phyloP scores from a whole-genome alignment of 2,888 invertebrate species.

The Cephus sareptanus region DNA sequence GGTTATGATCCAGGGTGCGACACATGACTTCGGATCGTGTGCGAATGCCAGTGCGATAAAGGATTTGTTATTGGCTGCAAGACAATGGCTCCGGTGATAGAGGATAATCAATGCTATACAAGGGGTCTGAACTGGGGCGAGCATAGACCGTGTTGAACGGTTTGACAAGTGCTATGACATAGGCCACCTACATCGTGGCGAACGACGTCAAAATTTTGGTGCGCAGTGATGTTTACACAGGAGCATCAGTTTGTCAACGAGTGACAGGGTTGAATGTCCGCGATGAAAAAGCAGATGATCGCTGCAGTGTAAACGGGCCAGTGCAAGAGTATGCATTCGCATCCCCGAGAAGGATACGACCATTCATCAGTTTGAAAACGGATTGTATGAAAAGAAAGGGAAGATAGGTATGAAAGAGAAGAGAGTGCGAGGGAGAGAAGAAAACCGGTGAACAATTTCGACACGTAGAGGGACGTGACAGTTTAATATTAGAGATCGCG shows the following conservation, averaged over 20 bases:
- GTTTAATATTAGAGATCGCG: conserved; percentile 21
- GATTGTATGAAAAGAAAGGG: neutral
- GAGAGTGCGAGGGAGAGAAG: neutral
- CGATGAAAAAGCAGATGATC: neutral
- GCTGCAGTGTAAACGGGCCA: neutral
- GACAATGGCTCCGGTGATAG: conserved; percentile 11
- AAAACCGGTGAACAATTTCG: conserved; percentile 12
- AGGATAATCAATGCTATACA: neutral
- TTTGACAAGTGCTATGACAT: neutral
- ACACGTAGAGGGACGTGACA: conserved; percentile 18
- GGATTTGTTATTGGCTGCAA: conserved; percentile 18
- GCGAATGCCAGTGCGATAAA: neutral
- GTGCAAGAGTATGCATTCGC: neutral
- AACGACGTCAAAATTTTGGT: neutral
- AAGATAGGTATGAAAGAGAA: neutral
- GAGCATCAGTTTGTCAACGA: neutral
- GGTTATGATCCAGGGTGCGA: neutral
- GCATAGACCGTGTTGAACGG: neutral
- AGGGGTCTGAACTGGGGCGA: neutral
- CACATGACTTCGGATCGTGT: neutral
- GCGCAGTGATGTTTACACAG: neutral
- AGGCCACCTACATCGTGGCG: neutral
- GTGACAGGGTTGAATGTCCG: neutral
- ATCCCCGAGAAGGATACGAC: neutral
- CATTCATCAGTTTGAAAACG: neutral